phyloP scores from a whole-genome alignment of 2,113 vertebrate species.

The Tursiops truncatus region DNA sequence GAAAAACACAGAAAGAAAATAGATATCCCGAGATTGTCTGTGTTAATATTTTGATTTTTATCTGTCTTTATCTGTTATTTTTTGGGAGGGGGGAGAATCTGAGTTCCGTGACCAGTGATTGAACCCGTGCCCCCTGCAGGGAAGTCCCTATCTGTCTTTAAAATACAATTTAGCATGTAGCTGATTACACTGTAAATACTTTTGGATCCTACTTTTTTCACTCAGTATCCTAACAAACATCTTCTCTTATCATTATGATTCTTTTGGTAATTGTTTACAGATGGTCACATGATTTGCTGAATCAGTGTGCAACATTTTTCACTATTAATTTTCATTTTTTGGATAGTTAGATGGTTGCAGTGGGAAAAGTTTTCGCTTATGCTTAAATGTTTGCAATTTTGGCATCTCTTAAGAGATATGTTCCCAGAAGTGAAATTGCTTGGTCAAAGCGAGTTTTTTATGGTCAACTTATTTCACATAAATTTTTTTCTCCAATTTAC shows the following conservation, averaged over 20 bases:
- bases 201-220: background rate
- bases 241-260: background rate
- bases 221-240: background rate
- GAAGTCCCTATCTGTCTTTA: background rate
- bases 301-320: background rate
- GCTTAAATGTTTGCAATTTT: background rate
- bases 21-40: background rate
- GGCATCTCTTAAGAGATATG: background rate
- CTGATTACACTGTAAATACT: background rate
- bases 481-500: background rate
- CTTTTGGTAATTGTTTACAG: background rate
- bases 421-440: background rate
- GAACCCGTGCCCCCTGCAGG: background rate
- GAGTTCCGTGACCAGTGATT: background rate
- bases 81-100: background rate
- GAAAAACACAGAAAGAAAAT: background rate
- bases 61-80: background rate
- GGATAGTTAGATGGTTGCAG: background rate
- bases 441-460: background rate
- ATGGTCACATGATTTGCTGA: background rate
- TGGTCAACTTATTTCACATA: background rate
- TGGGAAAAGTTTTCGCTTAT: background rate
- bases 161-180: background rate
- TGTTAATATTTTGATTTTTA: conserved; percentile 19
- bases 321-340: background rate